Conservation (phyloP, 2,113 vertebrate species). For the Rhabdomys dilectus region DNA sequence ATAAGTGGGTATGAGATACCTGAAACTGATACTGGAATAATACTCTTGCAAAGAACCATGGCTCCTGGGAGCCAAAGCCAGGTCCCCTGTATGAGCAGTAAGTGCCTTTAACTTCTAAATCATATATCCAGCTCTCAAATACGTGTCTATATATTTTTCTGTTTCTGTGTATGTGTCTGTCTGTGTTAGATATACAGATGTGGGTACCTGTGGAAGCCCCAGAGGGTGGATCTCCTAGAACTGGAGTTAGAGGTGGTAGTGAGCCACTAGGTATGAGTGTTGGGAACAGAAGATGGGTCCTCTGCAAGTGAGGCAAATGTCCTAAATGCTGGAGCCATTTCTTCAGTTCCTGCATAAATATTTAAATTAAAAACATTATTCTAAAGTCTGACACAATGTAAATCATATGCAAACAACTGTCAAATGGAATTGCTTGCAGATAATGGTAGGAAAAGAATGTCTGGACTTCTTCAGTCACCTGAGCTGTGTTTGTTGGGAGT, state of each 20-base stretch:
- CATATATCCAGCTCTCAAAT: neutral
- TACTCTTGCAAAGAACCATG: neutral
- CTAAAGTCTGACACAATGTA: neutral
- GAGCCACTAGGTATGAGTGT: neutral
- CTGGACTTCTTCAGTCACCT: neutral
- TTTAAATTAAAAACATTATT: neutral
- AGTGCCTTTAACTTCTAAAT: neutral
- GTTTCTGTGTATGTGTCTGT: neutral
- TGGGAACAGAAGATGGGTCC: neutral
- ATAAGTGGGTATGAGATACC: no score
- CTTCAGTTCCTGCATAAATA: neutral
- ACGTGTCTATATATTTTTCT: neutral
- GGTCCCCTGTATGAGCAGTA: neutral
- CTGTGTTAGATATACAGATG: neutral
- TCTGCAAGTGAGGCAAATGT: neutral
- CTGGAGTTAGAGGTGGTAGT: neutral
- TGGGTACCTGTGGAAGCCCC: neutral
- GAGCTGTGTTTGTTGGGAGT: neutral
- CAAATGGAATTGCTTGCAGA: neutral
- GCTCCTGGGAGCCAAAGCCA: neutral
- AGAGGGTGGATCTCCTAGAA: neutral
- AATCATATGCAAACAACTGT: neutral
- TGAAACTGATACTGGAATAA: neutral
- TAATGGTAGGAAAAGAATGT: neutral
- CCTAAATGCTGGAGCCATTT: neutral